phyloP scores from a whole-genome alignment of 2,797 vertebrate genomes.

The Phalloptychus januarius region DNA sequence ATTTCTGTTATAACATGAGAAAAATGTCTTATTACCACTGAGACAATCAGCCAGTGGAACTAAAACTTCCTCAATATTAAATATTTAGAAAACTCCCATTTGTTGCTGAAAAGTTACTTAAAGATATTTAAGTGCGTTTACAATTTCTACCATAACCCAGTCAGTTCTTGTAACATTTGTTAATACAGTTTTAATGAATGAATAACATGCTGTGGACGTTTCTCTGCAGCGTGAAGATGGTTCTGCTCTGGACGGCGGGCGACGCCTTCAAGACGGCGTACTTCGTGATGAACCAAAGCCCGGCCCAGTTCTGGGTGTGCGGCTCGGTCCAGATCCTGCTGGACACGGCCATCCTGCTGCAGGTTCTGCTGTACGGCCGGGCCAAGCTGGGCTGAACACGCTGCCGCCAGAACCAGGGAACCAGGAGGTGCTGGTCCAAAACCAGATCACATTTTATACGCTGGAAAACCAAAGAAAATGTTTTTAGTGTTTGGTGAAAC shows the following conservation, averaged over 20 bases:
- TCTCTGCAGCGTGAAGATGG: constrained; percentile 85
- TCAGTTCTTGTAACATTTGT: too few species aligned
- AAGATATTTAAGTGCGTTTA: too few species aligned
- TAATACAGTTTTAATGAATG: too few species aligned
- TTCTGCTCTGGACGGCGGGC: constrained; percentile 84
- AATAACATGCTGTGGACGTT: not conserved
- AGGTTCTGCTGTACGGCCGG: constrained; percentile 78
- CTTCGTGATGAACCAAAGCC: constrained; percentile 83
- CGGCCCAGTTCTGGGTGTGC: constrained; percentile 84
- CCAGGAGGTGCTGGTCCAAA: not conserved
- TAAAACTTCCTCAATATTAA: too few species aligned
- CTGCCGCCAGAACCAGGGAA: too few species aligned
- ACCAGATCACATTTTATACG: not conserved
- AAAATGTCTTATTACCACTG: too few species aligned
- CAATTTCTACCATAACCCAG: too few species aligned
- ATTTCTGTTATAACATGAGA: too few species aligned
- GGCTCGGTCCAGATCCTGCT: constrained; percentile 82
- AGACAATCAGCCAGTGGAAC: too few species aligned
- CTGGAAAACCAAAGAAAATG: constrained; percentile 35
- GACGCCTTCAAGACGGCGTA: constrained; percentile 86
- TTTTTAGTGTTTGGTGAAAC: not conserved
- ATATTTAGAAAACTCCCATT: too few species aligned
- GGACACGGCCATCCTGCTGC: constrained; percentile 82
- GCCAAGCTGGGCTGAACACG: constrained; percentile 75
- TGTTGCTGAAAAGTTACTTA: too few species aligned